phyloP scores from a whole-genome alignment of 2,113 vertebrate species.

The Toxostoma redivivum region DNA sequence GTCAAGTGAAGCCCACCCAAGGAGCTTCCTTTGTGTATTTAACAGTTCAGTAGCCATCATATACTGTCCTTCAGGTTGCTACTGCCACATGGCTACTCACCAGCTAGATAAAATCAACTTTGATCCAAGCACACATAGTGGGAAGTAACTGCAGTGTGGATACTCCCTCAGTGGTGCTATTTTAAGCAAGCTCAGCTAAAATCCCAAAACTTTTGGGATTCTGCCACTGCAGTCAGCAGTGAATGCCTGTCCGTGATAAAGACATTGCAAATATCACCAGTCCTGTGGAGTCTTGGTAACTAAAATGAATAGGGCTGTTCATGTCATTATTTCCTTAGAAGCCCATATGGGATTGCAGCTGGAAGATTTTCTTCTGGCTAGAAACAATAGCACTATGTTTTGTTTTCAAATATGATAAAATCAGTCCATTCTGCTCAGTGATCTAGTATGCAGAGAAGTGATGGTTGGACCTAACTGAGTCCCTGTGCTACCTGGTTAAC shows the following conservation, averaged over 20 bases:
- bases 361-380: constrained; percentile 16
- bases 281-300: not conserved
- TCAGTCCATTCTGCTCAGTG: not conserved
- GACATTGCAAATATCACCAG: not conserved
- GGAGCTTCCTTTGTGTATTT: constrained; percentile 22
- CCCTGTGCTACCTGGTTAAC: not conserved
- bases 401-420: constrained; percentile 31
- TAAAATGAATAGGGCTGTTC: constrained; percentile 15
- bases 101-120: constrained; percentile 35
- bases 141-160: not conserved
- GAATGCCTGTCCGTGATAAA: not conserved
- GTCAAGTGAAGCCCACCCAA: constrained; percentile 49
- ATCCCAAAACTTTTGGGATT: not conserved
- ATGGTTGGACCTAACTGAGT: not conserved
- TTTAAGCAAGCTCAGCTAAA: constrained; percentile 19
- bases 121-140: not conserved
- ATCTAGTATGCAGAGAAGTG: not conserved
- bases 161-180: not conserved
- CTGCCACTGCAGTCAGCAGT: not conserved
- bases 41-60: constrained; percentile 4
- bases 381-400: constrained; percentile 1
- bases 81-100: not conserved
- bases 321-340: constrained; percentile 28
- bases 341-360: not conserved
- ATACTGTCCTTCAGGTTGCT: not conserved